A percentile compares a stretch with the other conserved stretches of the same genome.
Conservation (phyloP, 2,797 vertebrate genomes). For the Xiphophorus birchmanni region DNA sequence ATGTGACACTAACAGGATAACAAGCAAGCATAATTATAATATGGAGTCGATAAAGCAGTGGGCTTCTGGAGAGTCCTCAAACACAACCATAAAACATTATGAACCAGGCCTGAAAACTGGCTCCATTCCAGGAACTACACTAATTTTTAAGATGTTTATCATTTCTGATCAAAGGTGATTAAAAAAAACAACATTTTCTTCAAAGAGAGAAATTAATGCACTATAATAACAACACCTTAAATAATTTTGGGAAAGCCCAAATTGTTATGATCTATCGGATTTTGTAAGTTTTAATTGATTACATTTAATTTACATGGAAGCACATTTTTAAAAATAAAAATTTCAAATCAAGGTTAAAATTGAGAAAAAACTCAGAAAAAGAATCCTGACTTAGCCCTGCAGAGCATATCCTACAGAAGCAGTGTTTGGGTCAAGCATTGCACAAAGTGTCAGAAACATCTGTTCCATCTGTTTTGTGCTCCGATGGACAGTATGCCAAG, state of each 20-base stretch:
- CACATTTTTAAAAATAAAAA: not conserved
- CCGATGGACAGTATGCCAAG: conserved; percentile 55
- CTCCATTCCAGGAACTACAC: not conserved
- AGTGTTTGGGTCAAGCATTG: conserved; percentile 43
- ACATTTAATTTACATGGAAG: not conserved
- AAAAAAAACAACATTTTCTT: not conserved
- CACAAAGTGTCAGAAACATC: conserved; percentile 71
- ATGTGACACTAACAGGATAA: not conserved
- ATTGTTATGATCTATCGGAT: not conserved
- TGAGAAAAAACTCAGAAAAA: not conserved
- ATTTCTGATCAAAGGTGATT: not conserved
- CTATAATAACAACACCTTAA: not conserved
- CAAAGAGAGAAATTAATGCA: not conserved
- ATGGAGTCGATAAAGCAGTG: not conserved
- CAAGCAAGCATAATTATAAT: not conserved
- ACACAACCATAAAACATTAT: not conserved
- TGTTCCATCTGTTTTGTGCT: conserved; percentile 69
- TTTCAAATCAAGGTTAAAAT: not conserved
- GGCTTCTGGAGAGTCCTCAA: not conserved
- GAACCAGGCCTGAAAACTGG: not conserved
- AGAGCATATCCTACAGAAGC: conserved; percentile 31
- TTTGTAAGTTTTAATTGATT: not conserved
- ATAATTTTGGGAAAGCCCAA: not conserved
- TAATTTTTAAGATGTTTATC: not conserved
- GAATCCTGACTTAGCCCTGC: conserved; percentile 51